Evolutionary conservation across 2,888 invertebrate species (phyloP).

Genomic region (Drosophila aldrichi): DNA sequence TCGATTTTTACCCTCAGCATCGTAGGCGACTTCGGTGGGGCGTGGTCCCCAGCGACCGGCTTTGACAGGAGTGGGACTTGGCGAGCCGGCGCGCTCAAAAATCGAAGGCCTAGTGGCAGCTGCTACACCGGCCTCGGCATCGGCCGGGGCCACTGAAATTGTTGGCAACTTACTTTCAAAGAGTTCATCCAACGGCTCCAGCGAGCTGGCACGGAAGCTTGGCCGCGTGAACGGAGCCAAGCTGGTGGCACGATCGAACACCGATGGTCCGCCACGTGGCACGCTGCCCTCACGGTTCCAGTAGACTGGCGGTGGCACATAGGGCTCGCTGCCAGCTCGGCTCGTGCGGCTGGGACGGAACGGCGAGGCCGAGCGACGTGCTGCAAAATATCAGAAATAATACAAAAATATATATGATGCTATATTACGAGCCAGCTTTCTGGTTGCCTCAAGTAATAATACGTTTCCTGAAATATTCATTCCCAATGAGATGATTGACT

Average conservation of each 20-base stretch:
- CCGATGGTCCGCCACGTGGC: conserved; percentile 81
- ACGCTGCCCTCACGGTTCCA: conserved; percentile 70
- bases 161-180: conserved; percentile 84
- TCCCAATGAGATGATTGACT: not conserved
- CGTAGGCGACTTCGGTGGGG: conserved; percentile 90
- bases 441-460: not conserved
- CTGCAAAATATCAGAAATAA: conserved; percentile 51
- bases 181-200: conserved; percentile 84
- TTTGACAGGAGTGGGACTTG: conserved; percentile 89
- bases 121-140: conserved; percentile 30
- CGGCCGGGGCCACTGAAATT: conserved; percentile 62
- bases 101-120: conserved; percentile 63
- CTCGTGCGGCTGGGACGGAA: conserved; percentile 71
- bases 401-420: conserved; percentile 14
- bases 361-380: conserved; percentile 78
- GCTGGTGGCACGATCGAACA: conserved; percentile 83
- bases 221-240: conserved; percentile 80
- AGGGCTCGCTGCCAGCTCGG: conserved; percentile 84
- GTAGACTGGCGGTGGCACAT: conserved; percentile 82
- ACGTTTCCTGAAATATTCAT: not conserved
- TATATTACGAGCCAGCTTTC: not conserved
- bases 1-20: conserved; percentile 89
- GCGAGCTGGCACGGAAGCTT: conserved; percentile 83
- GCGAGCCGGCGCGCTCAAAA: conserved; percentile 88
- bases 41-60: conserved; percentile 89